phyloP scores from a whole-genome alignment of 1,140 invertebrate genomes.

The Solenopsis invicta region DNA sequence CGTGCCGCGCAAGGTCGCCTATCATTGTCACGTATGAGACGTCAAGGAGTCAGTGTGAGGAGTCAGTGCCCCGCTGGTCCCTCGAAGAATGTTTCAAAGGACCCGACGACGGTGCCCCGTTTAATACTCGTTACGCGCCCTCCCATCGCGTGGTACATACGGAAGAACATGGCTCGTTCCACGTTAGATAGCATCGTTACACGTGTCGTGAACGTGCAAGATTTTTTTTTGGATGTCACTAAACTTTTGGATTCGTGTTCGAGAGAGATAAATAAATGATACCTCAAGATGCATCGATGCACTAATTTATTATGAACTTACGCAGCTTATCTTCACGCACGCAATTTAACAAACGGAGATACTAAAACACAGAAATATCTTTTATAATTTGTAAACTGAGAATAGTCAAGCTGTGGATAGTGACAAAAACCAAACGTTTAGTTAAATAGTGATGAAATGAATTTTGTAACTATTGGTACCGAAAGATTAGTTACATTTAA shows the following conservation, averaged over 20 bases:
- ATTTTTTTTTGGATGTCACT: constrained; percentile 21
- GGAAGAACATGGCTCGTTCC: background rate
- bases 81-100: constrained; percentile 55
- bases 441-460: no score
- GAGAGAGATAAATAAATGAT: background rate
- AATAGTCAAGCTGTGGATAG: background rate
- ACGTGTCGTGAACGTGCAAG: constrained; percentile 16
- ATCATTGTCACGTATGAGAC: constrained; percentile 63
- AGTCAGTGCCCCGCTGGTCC: no score
- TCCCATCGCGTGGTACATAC: background rate
- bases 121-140: constrained; percentile 38
- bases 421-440: no score
- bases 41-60: constrained; percentile 22
- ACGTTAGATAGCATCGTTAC: constrained; percentile 26
- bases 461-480: no score
- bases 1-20: constrained; percentile 78
- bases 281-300: background rate
- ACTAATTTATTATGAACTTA: background rate
- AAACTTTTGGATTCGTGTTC: constrained; percentile 3
- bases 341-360: background rate
- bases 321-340: background rate
- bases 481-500: no score
- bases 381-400: background rate
- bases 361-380: background rate
- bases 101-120: constrained; percentile 46